Conservation (phyloP, 1,140 invertebrate species). For the Caenorhabditis brenneri region DNA sequence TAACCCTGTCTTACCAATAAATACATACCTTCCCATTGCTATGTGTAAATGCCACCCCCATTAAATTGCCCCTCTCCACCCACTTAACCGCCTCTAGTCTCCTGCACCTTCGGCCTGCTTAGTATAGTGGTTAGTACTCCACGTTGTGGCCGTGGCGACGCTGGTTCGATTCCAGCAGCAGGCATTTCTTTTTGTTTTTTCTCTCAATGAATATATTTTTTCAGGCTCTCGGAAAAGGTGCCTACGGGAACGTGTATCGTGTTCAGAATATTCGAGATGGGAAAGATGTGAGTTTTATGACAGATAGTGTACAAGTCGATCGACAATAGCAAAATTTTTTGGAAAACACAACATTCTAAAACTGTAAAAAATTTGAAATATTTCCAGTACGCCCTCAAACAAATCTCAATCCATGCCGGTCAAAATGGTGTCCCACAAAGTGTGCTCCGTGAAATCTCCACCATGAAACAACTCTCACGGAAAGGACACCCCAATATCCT, state of each 20-base stretch:
- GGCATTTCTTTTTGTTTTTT: not conserved
- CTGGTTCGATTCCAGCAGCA: constrained; percentile 62
- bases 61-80: too few species aligned
- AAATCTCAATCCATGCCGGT: constrained; percentile 24
- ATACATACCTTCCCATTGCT: too few species aligned
- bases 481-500: constrained; percentile 53
- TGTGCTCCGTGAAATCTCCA: constrained; percentile 57
- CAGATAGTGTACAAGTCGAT: too few species aligned
- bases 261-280: constrained; percentile 36
- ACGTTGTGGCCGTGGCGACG: constrained; percentile 70
- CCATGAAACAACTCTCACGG: constrained; percentile 44
- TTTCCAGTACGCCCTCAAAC: constrained; percentile 59
- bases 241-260: constrained; percentile 56
- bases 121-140: constrained; percentile 70
- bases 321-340: too few species aligned
- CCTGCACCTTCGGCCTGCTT: constrained; percentile 64
- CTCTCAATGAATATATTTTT: too few species aligned
- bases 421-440: constrained; percentile 57
- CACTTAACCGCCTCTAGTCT: too few species aligned
- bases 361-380: too few species aligned
- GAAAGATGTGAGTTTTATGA: constrained; percentile 31
- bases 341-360: too few species aligned
- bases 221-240: constrained; percentile 51
- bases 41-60: too few species aligned
- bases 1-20: too few species aligned